Percentiles rank a stretch among this genome's conserved stretches.
phyloP scores from a whole-genome alignment of 2,113 vertebrate genomes.

The Hemiscyllium ocellatum region DNA sequence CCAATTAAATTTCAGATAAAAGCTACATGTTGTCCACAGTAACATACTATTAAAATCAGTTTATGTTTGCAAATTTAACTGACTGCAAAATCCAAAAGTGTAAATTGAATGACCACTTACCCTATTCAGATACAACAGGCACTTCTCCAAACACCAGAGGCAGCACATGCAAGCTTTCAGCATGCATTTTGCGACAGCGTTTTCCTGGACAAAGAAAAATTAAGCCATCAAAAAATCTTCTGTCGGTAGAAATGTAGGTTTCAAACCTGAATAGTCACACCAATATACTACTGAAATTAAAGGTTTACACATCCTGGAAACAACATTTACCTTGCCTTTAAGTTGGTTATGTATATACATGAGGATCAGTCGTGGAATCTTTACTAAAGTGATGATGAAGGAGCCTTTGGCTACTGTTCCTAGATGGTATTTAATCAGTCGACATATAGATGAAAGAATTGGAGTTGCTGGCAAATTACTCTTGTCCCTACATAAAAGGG shows the following conservation, averaged over 20 bases:
- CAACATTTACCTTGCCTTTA: slow-evolving; percentile 78
- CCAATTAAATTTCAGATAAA: background rate
- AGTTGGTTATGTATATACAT: slow-evolving; percentile 95
- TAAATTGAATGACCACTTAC: slow-evolving; percentile 53
- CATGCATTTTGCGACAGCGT: slow-evolving; percentile 85
- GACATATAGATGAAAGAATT: slow-evolving; percentile 83
- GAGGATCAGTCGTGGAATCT: slow-evolving; percentile 88
- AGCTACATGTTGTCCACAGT: background rate
- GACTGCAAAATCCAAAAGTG: background rate
- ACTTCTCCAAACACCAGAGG: slow-evolving; percentile 99
- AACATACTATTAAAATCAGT: background rate
- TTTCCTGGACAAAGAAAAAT: slow-evolving; percentile 65
- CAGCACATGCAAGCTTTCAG: slow-evolving; percentile 96
- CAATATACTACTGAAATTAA: background rate
- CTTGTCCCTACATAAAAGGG: slow-evolving; percentile 72
- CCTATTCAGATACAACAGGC: slow-evolving; percentile 98
- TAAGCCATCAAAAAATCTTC: slow-evolving; percentile 37
- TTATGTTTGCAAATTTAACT: background rate
- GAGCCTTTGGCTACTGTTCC: slow-evolving; percentile 95
- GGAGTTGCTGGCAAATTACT: slow-evolving; percentile 82
- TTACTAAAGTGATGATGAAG: slow-evolving; percentile 95
- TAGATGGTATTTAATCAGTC: slow-evolving; percentile 84
- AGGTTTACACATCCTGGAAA: no score
- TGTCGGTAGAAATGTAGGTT: background rate
- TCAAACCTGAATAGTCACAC: background rate